Conservation (phyloP, 1,140 invertebrate genomes). For the Drosophila ananassae region DNA sequence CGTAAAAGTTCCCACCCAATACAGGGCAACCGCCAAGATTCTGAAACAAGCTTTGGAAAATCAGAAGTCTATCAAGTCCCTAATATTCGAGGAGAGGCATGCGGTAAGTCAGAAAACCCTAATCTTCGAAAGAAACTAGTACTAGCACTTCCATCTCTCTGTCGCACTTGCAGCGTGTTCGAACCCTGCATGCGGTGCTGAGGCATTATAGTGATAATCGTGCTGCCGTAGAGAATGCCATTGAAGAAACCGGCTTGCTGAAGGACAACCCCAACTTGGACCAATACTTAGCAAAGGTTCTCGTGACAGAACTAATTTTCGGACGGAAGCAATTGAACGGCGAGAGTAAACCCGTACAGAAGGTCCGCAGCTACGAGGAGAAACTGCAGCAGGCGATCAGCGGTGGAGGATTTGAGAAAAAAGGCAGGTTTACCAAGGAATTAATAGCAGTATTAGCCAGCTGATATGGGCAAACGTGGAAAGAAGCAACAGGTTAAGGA, state of each 20-base stretch:
- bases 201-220: constrained; percentile 89
- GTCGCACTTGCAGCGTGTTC: constrained; percentile 52
- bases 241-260: constrained; percentile 87
- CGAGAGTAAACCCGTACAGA: constrained; percentile 88
- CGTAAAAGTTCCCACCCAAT: constrained; percentile 90
- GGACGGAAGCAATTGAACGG: constrained; percentile 89
- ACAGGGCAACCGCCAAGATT: constrained; percentile 86
- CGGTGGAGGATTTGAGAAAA: constrained; percentile 35
- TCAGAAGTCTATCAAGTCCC: constrained; percentile 89
- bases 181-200: constrained; percentile 86
- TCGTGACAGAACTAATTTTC: constrained; percentile 93
- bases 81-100: constrained; percentile 89
- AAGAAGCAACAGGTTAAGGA: constrained; percentile 33
- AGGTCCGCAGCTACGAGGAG: constrained; percentile 88
- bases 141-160: constrained; percentile 1
- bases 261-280: constrained; percentile 89
- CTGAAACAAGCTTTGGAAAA: constrained; percentile 88
- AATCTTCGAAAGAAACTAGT: background rate
- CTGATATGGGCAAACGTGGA: constrained; percentile 56
- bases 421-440: constrained; percentile 57
- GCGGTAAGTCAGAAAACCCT: constrained; percentile 84
- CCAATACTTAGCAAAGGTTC: constrained; percentile 88
- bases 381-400: constrained; percentile 84
- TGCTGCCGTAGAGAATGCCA: constrained; percentile 87
- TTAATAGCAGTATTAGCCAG: constrained; percentile 55